Evolutionary conservation across 1,140 invertebrate genomes (phyloP).

Genomic region (Nasonia giraulti): DNA sequence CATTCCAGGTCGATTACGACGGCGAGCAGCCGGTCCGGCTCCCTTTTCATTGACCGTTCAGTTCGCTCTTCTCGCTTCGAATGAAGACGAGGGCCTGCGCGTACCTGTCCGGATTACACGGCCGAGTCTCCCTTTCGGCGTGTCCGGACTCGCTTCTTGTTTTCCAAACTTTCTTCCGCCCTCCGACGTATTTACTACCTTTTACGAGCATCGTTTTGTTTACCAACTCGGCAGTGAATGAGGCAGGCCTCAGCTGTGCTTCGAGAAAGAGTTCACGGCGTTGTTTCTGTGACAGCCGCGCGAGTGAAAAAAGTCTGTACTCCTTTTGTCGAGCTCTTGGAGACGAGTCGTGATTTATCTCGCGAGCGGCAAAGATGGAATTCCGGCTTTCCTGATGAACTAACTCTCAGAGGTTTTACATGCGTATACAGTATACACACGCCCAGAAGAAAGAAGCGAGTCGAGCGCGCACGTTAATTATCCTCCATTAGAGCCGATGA

Average conservation of each 20-base stretch:
- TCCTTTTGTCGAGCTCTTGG: too few relatives aligned
- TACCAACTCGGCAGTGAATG: not conserved
- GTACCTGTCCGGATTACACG: conserved; percentile 25
- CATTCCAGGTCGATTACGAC: conserved; percentile 40
- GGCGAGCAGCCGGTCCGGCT: not conserved
- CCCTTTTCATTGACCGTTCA: not conserved
- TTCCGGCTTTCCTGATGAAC: conserved; percentile 1
- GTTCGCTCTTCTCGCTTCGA: not conserved
- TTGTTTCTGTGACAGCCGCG: too few relatives aligned
- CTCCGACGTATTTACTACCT: too few relatives aligned
- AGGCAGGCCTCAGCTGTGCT: too few relatives aligned
- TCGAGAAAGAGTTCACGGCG: too few relatives aligned
- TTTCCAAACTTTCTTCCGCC: not conserved
- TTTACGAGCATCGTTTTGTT: not conserved
- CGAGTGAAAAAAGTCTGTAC: too few relatives aligned
- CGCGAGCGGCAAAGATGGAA: not conserved
- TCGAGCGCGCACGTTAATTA: conserved; percentile 31
- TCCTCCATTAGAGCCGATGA: conserved; percentile 33
- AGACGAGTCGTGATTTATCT: not conserved
- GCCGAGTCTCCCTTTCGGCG: not conserved
- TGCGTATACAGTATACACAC: not conserved
- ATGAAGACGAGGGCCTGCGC: not conserved
- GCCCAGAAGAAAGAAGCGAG: not conserved
- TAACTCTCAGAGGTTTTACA: not conserved
- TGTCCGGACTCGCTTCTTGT: not conserved